These are phyloP conservation scores for Gymnocephalus cernua DNA, from an alignment of 2,113 vertebrate genomes.

Conservation along the genomic window DNA sequence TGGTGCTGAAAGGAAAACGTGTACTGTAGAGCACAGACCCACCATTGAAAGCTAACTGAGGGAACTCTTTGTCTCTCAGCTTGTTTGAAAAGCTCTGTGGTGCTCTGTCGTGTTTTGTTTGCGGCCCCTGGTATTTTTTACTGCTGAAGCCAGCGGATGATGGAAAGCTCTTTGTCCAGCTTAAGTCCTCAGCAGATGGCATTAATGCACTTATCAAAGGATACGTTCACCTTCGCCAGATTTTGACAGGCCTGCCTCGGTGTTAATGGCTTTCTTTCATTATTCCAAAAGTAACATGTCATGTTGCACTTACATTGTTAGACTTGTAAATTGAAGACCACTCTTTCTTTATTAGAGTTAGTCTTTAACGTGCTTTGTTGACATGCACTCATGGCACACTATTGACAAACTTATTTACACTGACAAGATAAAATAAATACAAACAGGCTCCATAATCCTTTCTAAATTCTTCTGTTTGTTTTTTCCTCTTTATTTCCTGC, in stretches of 20 bases:
- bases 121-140: background rate
- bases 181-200: conserved; percentile 43
- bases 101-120: background rate
- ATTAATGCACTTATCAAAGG: conserved; percentile 48
- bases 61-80: background rate
- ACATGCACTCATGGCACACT: background rate
- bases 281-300: conserved; percentile 22
- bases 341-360: background rate
- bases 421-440: conserved; percentile 2
- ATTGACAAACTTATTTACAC: conserved; percentile 10
- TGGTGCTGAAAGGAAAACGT: conserved; percentile 48
- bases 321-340: background rate
- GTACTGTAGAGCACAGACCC: too few species aligned
- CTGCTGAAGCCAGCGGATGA: background rate
- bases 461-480: conserved; percentile 5
- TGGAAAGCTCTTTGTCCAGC: conserved; percentile 2
- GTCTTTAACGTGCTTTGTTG: conserved; percentile 7
- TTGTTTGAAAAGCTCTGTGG: conserved; percentile 26
- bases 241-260: conserved; percentile 12
- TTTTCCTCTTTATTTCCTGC: conserved; percentile 31
- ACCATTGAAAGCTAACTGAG: background rate
- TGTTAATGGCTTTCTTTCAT: conserved; percentile 34
- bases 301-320: background rate
- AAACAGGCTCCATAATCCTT: background rate
- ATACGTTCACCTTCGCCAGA: background rate